Base-by-base conservation (phyloP, 2,113 vertebrate species). In the Holacanthus passer region DNA sequence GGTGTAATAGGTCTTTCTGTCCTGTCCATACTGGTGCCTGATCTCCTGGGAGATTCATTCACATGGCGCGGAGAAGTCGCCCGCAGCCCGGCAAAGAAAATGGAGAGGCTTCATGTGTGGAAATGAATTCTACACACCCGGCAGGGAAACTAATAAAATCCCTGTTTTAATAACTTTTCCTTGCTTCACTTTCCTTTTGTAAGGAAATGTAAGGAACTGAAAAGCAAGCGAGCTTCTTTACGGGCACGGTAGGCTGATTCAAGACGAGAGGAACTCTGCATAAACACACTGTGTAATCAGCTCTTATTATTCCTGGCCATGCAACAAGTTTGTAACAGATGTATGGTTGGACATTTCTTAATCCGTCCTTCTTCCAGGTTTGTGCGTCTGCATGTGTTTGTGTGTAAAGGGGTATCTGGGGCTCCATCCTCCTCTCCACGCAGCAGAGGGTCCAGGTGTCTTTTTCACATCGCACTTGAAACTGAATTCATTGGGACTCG, bases 1-100 rank as follows among this genome's bases (percentile, higher is more conserved):
- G 1, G 81, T 86, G 87, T 86, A 82, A 92, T 83, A 43, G 88
- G 73, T 86, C 88, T 86, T 47, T 43, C 60, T 59, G 81, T 82
- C 77, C 83, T 85, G 83, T 87, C 88, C 78, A 20, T 39, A 24
- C 50, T 47, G 43, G 83, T 29, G 85, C 70, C 53, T 13, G 7
- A 83, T 87, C 78, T 86, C 85, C 58, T 1, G 59, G 73, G 92
- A 80, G 82, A 87, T 67, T 89, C 66, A 87, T 84, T 82, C 76
- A 69, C 80, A 83, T n/a, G 20, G 53, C 50, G 53, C 9, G 0
- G 45, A 69, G 59, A 59, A 9, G 70, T 80, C 9, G 17, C 73
- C 80, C 14, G 27, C 9, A 71, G 86, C 58, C 31, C 0, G 2
- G 19, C 3, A 19, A 43, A 68, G 67, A 75, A 83, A 83, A 83